These are phyloP conservation scores for Thymelicus lineola DNA, from an alignment of 2,888 invertebrate species.

Conservation along the genomic window DNA sequence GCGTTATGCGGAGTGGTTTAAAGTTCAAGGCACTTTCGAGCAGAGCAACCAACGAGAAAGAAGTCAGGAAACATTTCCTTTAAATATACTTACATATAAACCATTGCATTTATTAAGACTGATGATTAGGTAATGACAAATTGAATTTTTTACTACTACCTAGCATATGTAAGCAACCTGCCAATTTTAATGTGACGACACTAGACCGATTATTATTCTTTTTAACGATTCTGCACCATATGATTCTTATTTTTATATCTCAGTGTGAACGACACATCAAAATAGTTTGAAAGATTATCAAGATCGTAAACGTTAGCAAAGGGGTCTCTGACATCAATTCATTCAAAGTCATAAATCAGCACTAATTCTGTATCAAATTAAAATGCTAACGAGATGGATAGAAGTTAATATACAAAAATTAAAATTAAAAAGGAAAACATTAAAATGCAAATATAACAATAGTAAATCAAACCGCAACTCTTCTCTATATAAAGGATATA, in stretches of 20 bases:
- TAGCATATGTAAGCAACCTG: too few species aligned
- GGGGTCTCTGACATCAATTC: conserved; percentile 35
- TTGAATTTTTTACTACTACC: too few species aligned
- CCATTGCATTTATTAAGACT: too few species aligned
- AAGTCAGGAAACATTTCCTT: neutral
- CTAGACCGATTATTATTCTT: too few species aligned
- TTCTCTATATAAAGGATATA: conserved; percentile 9
- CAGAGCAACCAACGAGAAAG: neutral
- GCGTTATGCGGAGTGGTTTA: conserved; percentile 11
- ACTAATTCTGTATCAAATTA: conserved; percentile 59
- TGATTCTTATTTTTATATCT: neutral
- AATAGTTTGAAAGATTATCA: conserved; percentile 38
- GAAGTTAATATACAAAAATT: conserved; percentile 49
- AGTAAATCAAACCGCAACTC: conserved; percentile 42
- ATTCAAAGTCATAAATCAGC: conserved; percentile 43
- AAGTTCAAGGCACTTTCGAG: conserved; percentile 26
- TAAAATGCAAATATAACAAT: conserved; percentile 39
- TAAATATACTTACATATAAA: too few species aligned
- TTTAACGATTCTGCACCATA: neutral
- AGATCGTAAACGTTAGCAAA: conserved; percentile 39
- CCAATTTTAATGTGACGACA: too few species aligned
- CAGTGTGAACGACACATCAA: neutral
- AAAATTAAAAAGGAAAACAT: conserved; percentile 44
- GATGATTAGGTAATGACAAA: too few species aligned
- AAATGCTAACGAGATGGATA: conserved; percentile 57